Evolutionary conservation across 2,888 invertebrate genomes (phyloP).

Genomic region (Parochlus steinenii): DNA sequence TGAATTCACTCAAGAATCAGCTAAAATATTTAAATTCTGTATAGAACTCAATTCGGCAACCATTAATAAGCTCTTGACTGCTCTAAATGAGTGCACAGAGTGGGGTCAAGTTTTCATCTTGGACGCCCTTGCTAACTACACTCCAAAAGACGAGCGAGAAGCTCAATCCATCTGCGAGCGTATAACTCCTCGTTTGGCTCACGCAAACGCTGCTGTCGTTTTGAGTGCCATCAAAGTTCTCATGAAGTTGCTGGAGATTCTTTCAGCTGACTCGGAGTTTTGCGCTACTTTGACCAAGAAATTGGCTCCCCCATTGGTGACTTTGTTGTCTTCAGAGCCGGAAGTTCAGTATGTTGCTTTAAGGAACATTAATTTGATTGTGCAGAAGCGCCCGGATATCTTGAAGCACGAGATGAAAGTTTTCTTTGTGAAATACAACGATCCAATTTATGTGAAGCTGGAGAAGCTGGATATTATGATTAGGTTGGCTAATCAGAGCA

Average conservation of each 20-base stretch:
- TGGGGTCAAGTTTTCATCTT: slow-evolving; percentile 98
- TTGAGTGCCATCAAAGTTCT: slow-evolving; percentile 93
- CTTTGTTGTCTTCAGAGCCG: slow-evolving; percentile 91
- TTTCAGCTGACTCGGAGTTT: slow-evolving; percentile 84
- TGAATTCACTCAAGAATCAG: background rate
- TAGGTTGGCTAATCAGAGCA: slow-evolving; percentile 89
- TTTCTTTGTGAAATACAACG: slow-evolving; percentile 99
- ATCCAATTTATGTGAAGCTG: slow-evolving; percentile 98
- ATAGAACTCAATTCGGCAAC: slow-evolving; percentile 90
- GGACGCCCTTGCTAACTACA: slow-evolving; percentile 93
- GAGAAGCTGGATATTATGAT: slow-evolving; percentile 99
- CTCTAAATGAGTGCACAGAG: slow-evolving; percentile 97
- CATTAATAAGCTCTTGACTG: slow-evolving; percentile 94
- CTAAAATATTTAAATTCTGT: slow-evolving; percentile 12
- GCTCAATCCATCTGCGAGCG: slow-evolving; percentile 97
- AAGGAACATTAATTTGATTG: slow-evolving; percentile 95
- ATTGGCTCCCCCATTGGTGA: slow-evolving; percentile 96
- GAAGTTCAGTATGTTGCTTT: slow-evolving; percentile 99
- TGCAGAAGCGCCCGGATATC: slow-evolving; percentile 97
- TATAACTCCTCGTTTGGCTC: slow-evolving; percentile 91
- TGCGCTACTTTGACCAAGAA: slow-evolving; percentile 89
- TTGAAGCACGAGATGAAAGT: slow-evolving; percentile 99
- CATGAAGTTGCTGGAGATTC: slow-evolving; percentile 97
- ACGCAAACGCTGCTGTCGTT: slow-evolving; percentile 98
- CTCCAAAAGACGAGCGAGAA: slow-evolving; percentile 91